Evolutionary conservation across 2,888 invertebrate species (phyloP).

Genomic region (Lobophora halterata): DNA sequence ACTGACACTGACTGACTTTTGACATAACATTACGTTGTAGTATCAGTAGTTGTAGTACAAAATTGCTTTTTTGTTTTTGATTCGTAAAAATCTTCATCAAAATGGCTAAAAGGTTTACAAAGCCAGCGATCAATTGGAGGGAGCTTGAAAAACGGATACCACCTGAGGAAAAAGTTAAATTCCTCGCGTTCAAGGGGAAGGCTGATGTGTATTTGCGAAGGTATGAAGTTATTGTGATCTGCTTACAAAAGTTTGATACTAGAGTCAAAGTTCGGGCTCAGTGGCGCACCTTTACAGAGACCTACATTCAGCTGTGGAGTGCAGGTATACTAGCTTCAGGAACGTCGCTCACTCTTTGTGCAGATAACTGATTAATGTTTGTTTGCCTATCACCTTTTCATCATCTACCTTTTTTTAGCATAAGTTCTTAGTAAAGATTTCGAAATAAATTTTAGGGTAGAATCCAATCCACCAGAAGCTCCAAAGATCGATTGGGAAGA

Average conservation of each 20-base stretch:
- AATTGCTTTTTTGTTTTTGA: background rate
- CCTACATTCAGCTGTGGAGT: too few species aligned
- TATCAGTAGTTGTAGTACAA: too few species aligned
- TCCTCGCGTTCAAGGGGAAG: constrained; percentile 61
- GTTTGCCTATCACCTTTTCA: constrained; percentile 8
- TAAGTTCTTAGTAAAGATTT: background rate
- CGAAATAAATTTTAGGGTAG: constrained; percentile 46
- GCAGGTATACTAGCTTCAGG: too few species aligned
- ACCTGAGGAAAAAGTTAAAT: constrained; percentile 50
- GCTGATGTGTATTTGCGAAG: constrained; percentile 56
- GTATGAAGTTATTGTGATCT: too few species aligned
- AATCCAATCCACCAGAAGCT: constrained; percentile 49
- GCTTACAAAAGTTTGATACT: too few species aligned
- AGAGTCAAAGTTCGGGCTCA: too few species aligned
- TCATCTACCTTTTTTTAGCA: constrained; percentile 14
- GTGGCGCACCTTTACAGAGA: too few species aligned
- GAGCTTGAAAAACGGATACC: constrained; percentile 58
- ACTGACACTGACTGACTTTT: too few species aligned
- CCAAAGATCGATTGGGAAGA: constrained; percentile 66
- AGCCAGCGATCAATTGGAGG: constrained; percentile 56
- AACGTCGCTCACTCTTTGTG: too few species aligned
- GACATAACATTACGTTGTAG: too few species aligned
- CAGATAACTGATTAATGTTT: too few species aligned
- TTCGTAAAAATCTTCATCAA: constrained; percentile 6
- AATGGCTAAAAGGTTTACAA: constrained; percentile 59